Evolutionary conservation across 2,888 invertebrate genomes (phyloP), one percentile per base, ranked within the genome.

Genomic region (Drosophila kanekoi): DNA sequence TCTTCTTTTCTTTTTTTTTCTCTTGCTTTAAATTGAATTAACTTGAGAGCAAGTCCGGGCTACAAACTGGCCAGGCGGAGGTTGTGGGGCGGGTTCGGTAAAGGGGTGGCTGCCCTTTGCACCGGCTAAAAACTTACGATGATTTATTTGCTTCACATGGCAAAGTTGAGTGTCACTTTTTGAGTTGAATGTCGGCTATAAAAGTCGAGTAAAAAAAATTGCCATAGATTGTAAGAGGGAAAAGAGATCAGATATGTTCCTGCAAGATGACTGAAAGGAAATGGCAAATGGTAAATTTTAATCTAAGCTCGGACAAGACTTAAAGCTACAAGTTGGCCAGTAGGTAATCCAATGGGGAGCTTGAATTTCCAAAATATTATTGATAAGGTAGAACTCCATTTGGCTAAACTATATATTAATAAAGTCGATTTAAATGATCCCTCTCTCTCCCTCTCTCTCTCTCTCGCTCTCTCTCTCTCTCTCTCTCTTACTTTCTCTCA

Each of bases 61-160:
- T 13, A 38, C 45, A 54, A 63, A 56, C 38, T 33, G 60, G 57
- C 23, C 64, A 37, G 23, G 11, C 33, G 45, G 5, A 35, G 13
- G 3, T 8, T 16, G 16, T 11, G n/a, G 14, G n/a, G 16, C 0
- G 13, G 4, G 16, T 8, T 28, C 14, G 23, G 23, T 2, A 33
- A 48, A 35, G 48, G 16, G 20, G 54, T 40, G 51, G 48, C 60
- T 73, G 79, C 58, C 81, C 79, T 73, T 78, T 84, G 80, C 82
- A 84, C 82, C 77, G 85, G 79, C 78, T 70, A 70, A 82, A 83
- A 85, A 83, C 85, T 82, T 85, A 66, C 74, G 81, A 85, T 83
- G 83, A 83, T 83, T 83, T 83, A 83, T 83, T 83, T 83, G 85
- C 85, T 82, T 81, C 83, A 85, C 85, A 82, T 83, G 83, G 81